phyloP scores from a whole-genome alignment of 2,888 invertebrate genomes.

The Watsonalla cultraria region DNA sequence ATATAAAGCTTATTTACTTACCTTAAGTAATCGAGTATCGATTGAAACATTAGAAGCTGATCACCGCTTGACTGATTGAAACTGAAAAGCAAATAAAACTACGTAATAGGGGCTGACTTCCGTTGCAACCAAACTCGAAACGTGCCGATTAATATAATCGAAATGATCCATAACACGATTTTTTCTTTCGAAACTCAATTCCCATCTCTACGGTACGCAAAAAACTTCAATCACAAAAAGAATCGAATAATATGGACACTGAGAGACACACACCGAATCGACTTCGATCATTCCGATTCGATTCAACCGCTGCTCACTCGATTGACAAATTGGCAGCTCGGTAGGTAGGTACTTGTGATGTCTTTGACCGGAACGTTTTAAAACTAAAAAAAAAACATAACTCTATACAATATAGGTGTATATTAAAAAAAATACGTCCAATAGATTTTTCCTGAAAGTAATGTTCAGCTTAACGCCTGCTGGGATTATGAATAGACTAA shows the following conservation, averaged over 20 bases:
- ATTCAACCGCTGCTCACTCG: slow-evolving; percentile 41
- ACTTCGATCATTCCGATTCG: slow-evolving; percentile 34
- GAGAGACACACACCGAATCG: slow-evolving; percentile 32
- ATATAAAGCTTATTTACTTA: too few species aligned
- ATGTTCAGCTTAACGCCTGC: too few species aligned
- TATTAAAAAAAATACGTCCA: too few species aligned
- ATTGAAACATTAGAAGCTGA: too few species aligned
- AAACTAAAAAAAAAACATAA: not conserved
- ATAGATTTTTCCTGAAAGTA: too few species aligned
- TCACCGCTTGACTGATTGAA: too few species aligned
- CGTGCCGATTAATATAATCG: not conserved
- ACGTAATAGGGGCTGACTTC: not conserved
- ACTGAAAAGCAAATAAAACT: too few species aligned
- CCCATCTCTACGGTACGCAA: not conserved
- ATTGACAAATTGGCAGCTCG: slow-evolving; percentile 46
- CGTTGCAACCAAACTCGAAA: not conserved
- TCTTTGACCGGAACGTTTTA: slow-evolving; percentile 3
- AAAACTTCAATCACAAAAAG: slow-evolving; percentile 1
- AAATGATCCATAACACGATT: not conserved
- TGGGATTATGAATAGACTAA: too few species aligned
- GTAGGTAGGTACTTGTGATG: slow-evolving; percentile 20
- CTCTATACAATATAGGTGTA: too few species aligned
- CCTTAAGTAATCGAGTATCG: too few species aligned
- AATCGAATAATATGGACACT: slow-evolving; percentile 15
- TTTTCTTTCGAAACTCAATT: not conserved